These are phyloP conservation scores for Cryptus armator DNA, from an alignment of 2,888 invertebrate species.

Conservation along the genomic window DNA sequence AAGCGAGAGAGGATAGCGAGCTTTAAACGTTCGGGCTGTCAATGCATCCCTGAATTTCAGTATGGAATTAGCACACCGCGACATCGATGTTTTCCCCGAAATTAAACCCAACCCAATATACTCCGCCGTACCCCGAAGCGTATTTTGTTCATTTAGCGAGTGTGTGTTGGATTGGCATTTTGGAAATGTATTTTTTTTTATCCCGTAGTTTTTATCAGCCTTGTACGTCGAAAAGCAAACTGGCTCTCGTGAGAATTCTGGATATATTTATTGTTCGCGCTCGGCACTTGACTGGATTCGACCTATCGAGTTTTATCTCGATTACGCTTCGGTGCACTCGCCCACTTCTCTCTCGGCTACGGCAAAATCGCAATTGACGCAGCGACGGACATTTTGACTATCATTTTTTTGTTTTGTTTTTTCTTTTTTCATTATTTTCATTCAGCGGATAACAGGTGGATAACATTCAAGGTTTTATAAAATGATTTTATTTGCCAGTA, in stretches of 20 bases:
- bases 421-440: background rate
- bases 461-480: background rate
- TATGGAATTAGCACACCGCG: slow-evolving; percentile 51
- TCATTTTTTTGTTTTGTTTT: background rate
- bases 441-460: background rate
- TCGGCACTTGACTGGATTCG: slow-evolving; percentile 7
- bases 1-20: background rate
- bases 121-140: background rate
- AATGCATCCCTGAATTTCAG: background rate
- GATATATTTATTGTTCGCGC: slow-evolving; percentile 56
- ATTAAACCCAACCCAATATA: background rate
- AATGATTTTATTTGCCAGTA: background rate
- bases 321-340: slow-evolving; percentile 41
- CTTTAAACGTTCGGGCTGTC: background rate
- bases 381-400: slow-evolving; percentile 13
- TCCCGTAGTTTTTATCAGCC: background rate
- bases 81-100: slow-evolving; percentile 43
- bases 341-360: background rate
- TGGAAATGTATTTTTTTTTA: background rate
- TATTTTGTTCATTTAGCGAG: slow-evolving; percentile 8
- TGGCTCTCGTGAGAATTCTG: slow-evolving; percentile 29
- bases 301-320: slow-evolving; percentile 58
- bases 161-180: background rate
- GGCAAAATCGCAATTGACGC: slow-evolving; percentile 25
- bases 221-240: background rate